These are phyloP conservation scores for Ammodytes dubius DNA, from an alignment of 2,113 vertebrate species.

Conservation along the genomic window DNA sequence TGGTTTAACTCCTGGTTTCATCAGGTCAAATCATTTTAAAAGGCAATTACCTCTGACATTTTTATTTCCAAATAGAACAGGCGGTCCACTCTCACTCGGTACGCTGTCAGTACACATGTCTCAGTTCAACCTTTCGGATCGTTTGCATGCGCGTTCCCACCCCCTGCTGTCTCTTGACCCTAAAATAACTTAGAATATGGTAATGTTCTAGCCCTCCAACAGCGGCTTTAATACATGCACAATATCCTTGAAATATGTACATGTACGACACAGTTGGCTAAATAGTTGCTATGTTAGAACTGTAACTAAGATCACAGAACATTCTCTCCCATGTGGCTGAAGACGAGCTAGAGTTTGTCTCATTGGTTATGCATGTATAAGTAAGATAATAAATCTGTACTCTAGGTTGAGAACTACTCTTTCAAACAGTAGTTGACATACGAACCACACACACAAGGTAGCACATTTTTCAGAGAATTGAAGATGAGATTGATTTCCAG, in stretches of 20 bases:
- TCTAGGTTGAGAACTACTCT: background rate
- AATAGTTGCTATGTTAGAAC: background rate
- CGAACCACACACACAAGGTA: too few relatives aligned
- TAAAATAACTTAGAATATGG: background rate
- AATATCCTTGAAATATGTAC: background rate
- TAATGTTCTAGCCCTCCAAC: background rate
- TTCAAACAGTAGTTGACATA: background rate
- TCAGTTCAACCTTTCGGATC: background rate
- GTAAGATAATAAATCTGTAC: background rate
- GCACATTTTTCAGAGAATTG: background rate
- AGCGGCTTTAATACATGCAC: background rate
- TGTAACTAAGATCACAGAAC: background rate
- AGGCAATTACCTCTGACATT: constrained; percentile 58
- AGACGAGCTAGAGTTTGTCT: background rate
- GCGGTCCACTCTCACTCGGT: background rate
- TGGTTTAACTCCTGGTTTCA: constrained; percentile 40
- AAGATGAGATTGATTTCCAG: background rate
- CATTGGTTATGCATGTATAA: background rate
- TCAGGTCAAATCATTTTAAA: constrained; percentile 52
- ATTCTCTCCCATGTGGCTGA: background rate
- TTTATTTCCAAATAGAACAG: constrained; percentile 34
- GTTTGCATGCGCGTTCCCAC: background rate
- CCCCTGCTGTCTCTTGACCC: constrained; percentile 2
- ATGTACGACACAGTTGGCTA: background rate
- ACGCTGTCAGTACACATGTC: background rate